These are phyloP conservation scores for Pegea sp. DNA, from an alignment of 23 tunicate genomes.

Conservation along the genomic window DNA sequence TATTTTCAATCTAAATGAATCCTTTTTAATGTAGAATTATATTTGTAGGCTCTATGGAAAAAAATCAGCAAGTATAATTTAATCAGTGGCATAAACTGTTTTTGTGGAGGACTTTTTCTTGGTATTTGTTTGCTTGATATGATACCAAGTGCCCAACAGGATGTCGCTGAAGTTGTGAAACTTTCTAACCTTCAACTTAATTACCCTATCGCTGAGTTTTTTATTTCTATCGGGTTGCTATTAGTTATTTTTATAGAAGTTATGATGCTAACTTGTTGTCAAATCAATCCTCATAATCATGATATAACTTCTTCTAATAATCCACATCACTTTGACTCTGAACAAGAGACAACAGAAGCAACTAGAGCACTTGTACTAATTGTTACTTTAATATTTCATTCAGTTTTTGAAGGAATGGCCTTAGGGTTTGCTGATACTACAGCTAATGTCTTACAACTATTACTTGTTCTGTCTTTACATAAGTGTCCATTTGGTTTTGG, in stretches of 20 bases:
- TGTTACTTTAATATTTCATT: slow-evolving; percentile 47
- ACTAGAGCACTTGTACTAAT: slow-evolving; percentile 19
- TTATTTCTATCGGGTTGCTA: background rate
- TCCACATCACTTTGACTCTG: background rate
- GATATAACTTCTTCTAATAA: background rate
- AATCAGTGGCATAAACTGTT: slow-evolving; percentile 34
- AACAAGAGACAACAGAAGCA: slow-evolving; percentile 4
- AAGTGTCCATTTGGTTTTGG: slow-evolving; percentile 59
- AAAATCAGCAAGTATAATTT: slow-evolving; percentile 23
- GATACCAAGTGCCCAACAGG: slow-evolving; percentile 32
- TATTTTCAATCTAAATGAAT: too few species aligned
- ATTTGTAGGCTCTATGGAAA: too few species aligned
- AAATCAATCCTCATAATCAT: background rate
- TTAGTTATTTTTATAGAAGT: background rate
- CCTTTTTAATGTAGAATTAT: too few species aligned
- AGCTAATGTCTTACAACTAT: slow-evolving; percentile 21
- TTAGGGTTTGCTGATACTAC: slow-evolving; percentile 26
- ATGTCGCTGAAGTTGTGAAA: too few species aligned
- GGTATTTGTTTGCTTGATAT: slow-evolving; percentile 57
- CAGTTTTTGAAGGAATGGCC: slow-evolving; percentile 78
- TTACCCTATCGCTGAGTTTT: too few species aligned
- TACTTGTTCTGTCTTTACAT: slow-evolving; percentile 40
- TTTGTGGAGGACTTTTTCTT: slow-evolving; percentile 72
- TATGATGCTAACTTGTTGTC: background rate
- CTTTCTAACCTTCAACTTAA: too few species aligned